Conservation (phyloP, 2,113 vertebrate genomes). For the Galbula dea region DNA sequence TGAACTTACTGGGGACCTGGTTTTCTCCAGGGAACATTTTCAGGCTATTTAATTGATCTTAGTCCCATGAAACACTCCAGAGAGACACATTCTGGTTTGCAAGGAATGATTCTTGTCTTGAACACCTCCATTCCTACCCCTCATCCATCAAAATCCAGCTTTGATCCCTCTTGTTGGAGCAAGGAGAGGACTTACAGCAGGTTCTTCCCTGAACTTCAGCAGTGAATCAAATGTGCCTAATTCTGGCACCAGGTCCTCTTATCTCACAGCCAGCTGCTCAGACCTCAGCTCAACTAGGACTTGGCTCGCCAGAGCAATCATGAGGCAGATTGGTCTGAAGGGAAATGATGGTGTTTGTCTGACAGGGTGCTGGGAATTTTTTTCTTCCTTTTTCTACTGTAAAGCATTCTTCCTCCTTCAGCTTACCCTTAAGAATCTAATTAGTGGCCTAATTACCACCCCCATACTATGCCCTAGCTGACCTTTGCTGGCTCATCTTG, state of each 20-base stretch:
- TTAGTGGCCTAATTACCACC: conserved; percentile 29
- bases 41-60: neutral
- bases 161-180: neutral
- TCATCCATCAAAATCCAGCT: neutral
- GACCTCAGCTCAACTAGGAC: neutral
- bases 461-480: neutral
- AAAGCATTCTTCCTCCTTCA: neutral
- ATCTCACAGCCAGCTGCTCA: neutral
- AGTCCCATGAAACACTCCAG: accelerated
- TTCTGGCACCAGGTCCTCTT: neutral
- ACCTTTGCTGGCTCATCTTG: neutral
- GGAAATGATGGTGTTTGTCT: neutral
- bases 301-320: neutral
- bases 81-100: neutral
- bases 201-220: neutral
- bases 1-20: neutral
- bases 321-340: neutral
- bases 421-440: conserved; percentile 12
- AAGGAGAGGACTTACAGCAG: accelerated
- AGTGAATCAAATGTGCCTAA: neutral
- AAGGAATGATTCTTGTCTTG: neutral
- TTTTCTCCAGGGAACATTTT: neutral
- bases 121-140: neutral
- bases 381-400: neutral
- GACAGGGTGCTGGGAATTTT: neutral